A percentile compares a stretch with the other conserved stretches of the same genome.
Evolutionary conservation across 2,113 vertebrate species (phyloP).

Genomic region (Aldabrachelys gigantea): DNA sequence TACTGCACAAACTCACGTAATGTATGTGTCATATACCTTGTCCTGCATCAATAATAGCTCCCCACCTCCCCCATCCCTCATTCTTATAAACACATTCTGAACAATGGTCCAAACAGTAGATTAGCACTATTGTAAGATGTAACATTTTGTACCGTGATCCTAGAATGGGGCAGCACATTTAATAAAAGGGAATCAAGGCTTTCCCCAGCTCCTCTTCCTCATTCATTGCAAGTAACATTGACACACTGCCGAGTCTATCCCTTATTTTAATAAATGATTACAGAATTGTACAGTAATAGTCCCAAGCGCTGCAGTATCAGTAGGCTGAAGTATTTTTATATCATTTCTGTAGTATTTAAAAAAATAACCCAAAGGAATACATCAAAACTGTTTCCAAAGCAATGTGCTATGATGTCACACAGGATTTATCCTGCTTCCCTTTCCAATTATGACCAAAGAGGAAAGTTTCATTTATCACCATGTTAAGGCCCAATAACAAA

Average conservation of each 20-base stretch:
- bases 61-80: neutral
- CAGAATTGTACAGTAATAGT: neutral
- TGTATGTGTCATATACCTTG: neutral
- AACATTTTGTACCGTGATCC: neutral
- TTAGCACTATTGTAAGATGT: neutral
- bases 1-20: neutral
- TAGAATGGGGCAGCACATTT: neutral
- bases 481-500: neutral
- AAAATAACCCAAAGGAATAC: neutral
- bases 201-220: neutral
- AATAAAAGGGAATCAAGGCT: neutral
- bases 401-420: neutral
- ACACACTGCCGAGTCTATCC: neutral
- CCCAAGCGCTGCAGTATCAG: neutral
- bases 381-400: neutral
- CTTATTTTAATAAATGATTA: neutral
- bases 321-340: neutral
- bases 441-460: neutral
- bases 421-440: neutral
- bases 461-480: neutral
- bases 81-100: neutral
- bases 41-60: neutral
- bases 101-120: neutral
- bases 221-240: neutral
- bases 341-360: neutral